Conservation (phyloP, 35 echinoderm and acorn worm species). For the Acanthaster planci region DNA sequence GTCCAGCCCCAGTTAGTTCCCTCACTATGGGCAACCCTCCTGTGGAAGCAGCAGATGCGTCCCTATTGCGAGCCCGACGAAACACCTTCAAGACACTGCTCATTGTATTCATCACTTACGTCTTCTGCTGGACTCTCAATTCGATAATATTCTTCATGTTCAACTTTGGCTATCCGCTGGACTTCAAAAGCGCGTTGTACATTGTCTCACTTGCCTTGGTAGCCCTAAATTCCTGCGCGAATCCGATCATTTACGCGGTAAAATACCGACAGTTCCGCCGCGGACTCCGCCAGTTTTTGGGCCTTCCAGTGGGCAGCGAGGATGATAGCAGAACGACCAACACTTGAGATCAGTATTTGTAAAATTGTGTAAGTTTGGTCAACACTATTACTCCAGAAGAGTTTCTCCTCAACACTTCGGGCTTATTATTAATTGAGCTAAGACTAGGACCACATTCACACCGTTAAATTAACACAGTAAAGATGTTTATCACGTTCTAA, state of each 20-base stretch:
- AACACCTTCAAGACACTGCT: constrained; percentile 63
- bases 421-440: too few species aligned
- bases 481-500: too few species aligned
- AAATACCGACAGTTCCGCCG: constrained; percentile 63
- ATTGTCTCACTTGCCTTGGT: constrained; percentile 62
- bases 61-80: constrained; percentile 12
- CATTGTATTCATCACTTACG: constrained; percentile 58
- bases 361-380: too few species aligned
- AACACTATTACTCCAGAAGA: too few species aligned
- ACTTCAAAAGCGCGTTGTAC: constrained; percentile 55
- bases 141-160: constrained; percentile 66
- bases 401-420: too few species aligned
- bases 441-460: too few species aligned
- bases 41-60: neutral
- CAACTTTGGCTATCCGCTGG: constrained; percentile 54
- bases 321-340: neutral
- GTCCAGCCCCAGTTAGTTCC: neutral
- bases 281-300: constrained; percentile 44
- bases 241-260: constrained; percentile 80
- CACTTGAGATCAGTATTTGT: too few species aligned
- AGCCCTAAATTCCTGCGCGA: constrained; percentile 59
- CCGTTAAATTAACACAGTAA: too few species aligned
- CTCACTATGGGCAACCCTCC: neutral
- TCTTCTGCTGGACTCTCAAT: constrained; percentile 80
- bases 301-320: constrained; percentile 1